Base-by-base conservation (phyloP, 1,140 invertebrate species). In the Euura lappo region DNA sequence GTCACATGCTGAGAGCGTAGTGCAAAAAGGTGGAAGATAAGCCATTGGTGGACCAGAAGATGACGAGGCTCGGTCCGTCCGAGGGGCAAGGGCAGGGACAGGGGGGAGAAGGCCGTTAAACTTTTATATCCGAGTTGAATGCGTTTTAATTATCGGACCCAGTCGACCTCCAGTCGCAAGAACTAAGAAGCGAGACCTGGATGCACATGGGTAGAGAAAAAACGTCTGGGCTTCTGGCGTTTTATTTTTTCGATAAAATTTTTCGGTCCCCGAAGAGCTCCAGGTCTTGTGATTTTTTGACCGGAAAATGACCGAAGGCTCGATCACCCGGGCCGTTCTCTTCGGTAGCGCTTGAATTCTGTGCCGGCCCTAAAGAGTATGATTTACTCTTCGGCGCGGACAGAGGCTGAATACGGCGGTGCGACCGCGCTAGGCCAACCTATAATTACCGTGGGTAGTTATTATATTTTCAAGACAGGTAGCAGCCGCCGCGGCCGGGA, bases 101-200 rank as follows among this genome's bases (percentile, higher is more conserved):
- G 13, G 46, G 10, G 46, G 69, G 2, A 51, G 43, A 44, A 11
- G 69, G 71, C 80, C 78, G 78, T 81, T 81, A 82, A 81, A 74
- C 73, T 68, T 81, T 81, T 82, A 80, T 77, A 81, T 81, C 80
- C 79, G 73, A 75, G 73, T 51, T 74, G 79, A 79, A 82, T 80
- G 80, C 75, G 78, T 81, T 82, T 82, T 82, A 82, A 82, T 81
- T 82, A 82, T 81, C 75, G 73, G 74, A 71, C 75, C 77, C 74
- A 75, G 67, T 66, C 45, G 71, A 75, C 74, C 74, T 75, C 71
- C 51, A 60, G 51, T 60, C 51, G 51, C 51, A 60, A 60, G 51
- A 60, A 60, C 28, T 28, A 28, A 28, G 28, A 28, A 28, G 28
- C 28, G 28, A 28, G 28, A 28, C 28, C 28, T 28, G 28, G 28